These are phyloP conservation scores for Abscondita cerata DNA, from an alignment of 2,888 invertebrate species.

Conservation along the genomic window DNA sequence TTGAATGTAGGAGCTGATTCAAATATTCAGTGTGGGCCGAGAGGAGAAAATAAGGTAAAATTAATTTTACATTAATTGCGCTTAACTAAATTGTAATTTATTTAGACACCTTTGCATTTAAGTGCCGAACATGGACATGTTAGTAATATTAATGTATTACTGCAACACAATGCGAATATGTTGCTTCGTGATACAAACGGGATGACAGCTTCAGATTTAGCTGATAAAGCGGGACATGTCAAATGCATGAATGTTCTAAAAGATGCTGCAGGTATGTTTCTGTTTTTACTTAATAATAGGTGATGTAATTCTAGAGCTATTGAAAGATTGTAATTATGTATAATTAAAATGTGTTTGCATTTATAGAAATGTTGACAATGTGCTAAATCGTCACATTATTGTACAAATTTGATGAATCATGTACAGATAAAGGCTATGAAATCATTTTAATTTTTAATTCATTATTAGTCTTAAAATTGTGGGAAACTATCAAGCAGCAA, in stretches of 20 bases:
- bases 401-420: too few species aligned
- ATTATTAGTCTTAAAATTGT: too few species aligned
- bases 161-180: conserved; percentile 73
- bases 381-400: too few species aligned
- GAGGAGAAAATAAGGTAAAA: conserved; percentile 72
- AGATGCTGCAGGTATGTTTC: conserved; percentile 71
- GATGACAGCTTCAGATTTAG: conserved; percentile 74
- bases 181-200: conserved; percentile 70
- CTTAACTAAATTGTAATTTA: conserved; percentile 27
- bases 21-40: conserved; percentile 70
- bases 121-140: conserved; percentile 81
- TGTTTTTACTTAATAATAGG: too few species aligned
- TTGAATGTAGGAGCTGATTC: conserved; percentile 75
- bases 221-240: conserved; percentile 71
- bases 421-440: too few species aligned
- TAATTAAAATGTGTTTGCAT: too few species aligned
- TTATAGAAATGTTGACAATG: too few species aligned
- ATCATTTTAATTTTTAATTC: too few species aligned
- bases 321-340: too few species aligned
- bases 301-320: too few species aligned
- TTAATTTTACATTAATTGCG: background rate
- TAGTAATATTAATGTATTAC: conserved; percentile 70
- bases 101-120: conserved; percentile 80
- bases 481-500: too few species aligned
- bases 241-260: conserved; percentile 70